Evolutionary conservation across 2,888 invertebrate genomes (phyloP).

Genomic region (Brachyptera putata): DNA sequence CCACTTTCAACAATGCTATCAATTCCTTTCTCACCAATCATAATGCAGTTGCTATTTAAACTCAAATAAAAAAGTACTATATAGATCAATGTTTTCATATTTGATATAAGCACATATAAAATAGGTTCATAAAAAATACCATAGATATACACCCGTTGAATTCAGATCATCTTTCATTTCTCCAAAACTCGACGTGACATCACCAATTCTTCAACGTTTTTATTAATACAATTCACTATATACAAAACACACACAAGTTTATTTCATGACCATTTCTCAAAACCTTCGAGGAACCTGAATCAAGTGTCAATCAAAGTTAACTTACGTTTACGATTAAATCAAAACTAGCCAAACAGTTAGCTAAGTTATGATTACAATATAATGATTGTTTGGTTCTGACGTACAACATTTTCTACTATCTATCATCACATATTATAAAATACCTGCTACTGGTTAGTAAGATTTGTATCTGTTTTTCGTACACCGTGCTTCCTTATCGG

Average conservation of each 20-base stretch:
- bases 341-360: too few relatives aligned
- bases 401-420: not conserved
- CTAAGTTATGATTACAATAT: conserved; percentile 12
- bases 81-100: too few relatives aligned
- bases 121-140: too few relatives aligned
- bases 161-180: conserved; percentile 12
- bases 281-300: conserved; percentile 2
- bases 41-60: too few relatives aligned
- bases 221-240: conserved; percentile 7
- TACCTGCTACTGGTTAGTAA: conserved; percentile 13
- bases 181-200: conserved; percentile 13
- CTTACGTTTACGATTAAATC: too few relatives aligned
- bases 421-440: conserved; percentile 7
- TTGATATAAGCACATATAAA: too few relatives aligned
- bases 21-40: too few relatives aligned
- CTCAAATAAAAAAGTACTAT: too few relatives aligned
- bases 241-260: not conserved
- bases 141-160: not conserved
- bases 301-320: conserved; percentile 11
- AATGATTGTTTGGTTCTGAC: conserved; percentile 1
- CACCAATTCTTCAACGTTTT: conserved; percentile 17
- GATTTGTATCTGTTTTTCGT: not conserved
- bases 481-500: not conserved
- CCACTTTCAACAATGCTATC: too few relatives aligned
- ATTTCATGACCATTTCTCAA: not conserved